Evolutionary conservation across 2,113 vertebrate genomes (phyloP).

Genomic region (Motacilla tschutschensis): DNA sequence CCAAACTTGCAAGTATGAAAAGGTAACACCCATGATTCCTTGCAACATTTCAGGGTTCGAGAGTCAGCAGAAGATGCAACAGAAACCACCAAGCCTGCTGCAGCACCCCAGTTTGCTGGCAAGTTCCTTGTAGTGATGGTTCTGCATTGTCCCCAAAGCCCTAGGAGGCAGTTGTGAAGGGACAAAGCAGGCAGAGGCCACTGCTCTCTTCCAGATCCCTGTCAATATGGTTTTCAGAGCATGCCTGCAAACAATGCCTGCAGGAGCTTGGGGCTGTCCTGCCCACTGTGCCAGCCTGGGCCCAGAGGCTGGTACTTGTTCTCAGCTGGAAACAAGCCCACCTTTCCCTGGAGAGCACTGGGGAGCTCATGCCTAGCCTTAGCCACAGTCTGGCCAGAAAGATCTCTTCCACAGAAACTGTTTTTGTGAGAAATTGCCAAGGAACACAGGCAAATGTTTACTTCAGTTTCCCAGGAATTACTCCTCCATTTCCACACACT

Average conservation of each 20-base stretch:
- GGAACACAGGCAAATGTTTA: background rate
- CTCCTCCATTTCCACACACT: background rate
- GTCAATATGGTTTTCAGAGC: background rate
- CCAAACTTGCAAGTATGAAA: background rate
- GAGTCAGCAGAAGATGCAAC: background rate
- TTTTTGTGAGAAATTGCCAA: conserved; percentile 13
- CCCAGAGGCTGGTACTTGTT: background rate
- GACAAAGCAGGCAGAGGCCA: background rate
- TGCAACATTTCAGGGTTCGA: background rate
- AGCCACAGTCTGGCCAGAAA: background rate
- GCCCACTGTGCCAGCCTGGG: background rate
- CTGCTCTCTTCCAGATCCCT: background rate
- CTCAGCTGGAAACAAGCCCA: background rate
- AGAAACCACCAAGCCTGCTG: background rate
- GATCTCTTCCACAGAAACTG: background rate
- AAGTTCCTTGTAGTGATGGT: background rate
- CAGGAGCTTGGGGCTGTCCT: background rate
- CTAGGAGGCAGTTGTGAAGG: fast-evolving
- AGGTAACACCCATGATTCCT: background rate
- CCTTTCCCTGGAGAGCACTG: background rate
- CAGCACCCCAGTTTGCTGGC: background rate
- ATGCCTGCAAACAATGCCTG: background rate
- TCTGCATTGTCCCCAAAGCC: too few relatives aligned
- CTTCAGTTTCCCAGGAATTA: background rate
- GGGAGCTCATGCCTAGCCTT: background rate